Conservation (phyloP, 2,888 invertebrate species). For the Idaea biselata region DNA sequence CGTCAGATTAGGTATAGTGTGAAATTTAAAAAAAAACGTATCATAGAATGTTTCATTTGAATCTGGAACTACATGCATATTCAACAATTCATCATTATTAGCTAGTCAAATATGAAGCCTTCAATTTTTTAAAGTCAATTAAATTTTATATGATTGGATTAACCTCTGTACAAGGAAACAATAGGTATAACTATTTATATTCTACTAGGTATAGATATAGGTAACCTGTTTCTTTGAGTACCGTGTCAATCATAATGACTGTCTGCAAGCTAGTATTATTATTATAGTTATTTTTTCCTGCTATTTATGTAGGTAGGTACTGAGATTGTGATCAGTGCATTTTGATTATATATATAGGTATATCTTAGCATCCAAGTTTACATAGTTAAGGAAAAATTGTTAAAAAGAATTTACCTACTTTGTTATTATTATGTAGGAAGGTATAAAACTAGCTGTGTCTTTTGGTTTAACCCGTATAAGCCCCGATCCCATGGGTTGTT, state of each 20-base stretch:
- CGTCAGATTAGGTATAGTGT: too few species aligned
- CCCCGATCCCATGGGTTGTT: too few species aligned
- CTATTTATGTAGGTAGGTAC: constrained; percentile 17
- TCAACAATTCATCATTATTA: too few species aligned
- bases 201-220: neutral
- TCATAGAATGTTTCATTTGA: too few species aligned
- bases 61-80: too few species aligned
- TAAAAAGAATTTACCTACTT: neutral
- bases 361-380: neutral
- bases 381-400: neutral
- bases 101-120: neutral
- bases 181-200: constrained; percentile 11
- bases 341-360: neutral
- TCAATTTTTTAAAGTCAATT: neutral
- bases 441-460: too few species aligned
- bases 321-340: constrained; percentile 1
- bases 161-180: constrained; percentile 23
- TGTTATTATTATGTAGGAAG: too few species aligned
- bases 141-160: constrained; percentile 16
- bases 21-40: too few species aligned
- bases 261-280: constrained; percentile 14
- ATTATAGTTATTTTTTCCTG: constrained; percentile 20
- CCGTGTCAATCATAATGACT: constrained; percentile 15
- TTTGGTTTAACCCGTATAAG: too few species aligned
- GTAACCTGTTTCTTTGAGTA: neutral